These are phyloP conservation scores for Macaria notata DNA, from an alignment of 2,888 invertebrate species.

Conservation along the genomic window DNA sequence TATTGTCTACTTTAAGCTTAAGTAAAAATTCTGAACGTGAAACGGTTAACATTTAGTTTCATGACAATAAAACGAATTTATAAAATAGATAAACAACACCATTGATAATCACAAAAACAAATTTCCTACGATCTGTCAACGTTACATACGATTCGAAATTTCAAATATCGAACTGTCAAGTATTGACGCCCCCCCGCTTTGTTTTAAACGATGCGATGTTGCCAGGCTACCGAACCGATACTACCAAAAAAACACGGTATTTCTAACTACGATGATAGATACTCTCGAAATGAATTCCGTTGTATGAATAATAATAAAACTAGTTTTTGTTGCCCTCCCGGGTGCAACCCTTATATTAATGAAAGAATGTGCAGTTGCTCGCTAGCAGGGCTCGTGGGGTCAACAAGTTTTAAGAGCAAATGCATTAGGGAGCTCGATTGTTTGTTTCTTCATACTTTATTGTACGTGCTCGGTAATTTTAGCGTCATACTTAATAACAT, in stretches of 20 bases:
- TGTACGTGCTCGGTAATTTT: too few species aligned
- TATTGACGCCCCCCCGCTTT: conserved; percentile 61
- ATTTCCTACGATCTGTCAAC: conserved; percentile 51
- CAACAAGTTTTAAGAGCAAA: conserved; percentile 62
- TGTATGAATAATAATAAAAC: conserved; percentile 72
- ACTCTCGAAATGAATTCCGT: conserved; percentile 55
- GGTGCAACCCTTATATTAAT: conserved; percentile 73
- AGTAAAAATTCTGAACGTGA: too few species aligned
- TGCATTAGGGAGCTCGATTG: conserved; percentile 49
- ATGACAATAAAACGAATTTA: too few species aligned
- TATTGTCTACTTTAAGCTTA: too few species aligned
- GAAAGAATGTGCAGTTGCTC: conserved; percentile 73
- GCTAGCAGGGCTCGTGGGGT: conserved; percentile 70
- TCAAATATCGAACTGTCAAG: conserved; percentile 51
- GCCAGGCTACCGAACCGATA: conserved; percentile 50
- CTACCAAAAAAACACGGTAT: conserved; percentile 48
- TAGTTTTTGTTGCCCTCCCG: conserved; percentile 67
- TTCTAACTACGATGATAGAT: conserved; percentile 61
- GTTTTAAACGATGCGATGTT: conserved; percentile 61
- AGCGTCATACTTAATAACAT: too few species aligned
- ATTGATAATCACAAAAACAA: conserved; percentile 37
- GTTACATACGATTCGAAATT: conserved; percentile 43
- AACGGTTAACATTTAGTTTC: too few species aligned
- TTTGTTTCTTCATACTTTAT: conserved; percentile 28
- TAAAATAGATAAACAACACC: too few species aligned